phyloP scores from a whole-genome alignment of 2,888 invertebrate species.

The Tetramorium bicarinatum region DNA sequence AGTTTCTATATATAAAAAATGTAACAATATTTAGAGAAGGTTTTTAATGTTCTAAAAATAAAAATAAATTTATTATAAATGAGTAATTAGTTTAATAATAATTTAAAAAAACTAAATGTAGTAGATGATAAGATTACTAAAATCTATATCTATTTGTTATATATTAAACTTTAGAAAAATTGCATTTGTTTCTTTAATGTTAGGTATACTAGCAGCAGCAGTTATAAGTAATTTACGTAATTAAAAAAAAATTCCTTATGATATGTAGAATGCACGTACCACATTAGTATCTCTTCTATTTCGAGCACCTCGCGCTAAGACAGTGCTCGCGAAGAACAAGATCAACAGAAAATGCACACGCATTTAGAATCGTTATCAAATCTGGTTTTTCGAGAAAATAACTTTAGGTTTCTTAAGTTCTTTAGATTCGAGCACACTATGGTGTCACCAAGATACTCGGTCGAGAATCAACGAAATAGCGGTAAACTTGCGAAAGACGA shows the following conservation, averaged over 20 bases:
- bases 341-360: not conserved
- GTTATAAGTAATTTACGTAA: not conserved
- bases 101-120: not conserved
- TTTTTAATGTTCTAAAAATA: not conserved
- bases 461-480: not conserved
- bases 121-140: not conserved
- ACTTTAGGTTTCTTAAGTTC: not conserved
- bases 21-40: not conserved
- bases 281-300: not conserved
- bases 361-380: not conserved
- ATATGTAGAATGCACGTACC: not conserved
- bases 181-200: not conserved
- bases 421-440: not conserved
- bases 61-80: not conserved
- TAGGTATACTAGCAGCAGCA: not conserved
- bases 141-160: not conserved
- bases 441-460: not conserved
- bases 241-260: not conserved
- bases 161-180: not conserved
- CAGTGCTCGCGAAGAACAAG: not conserved
- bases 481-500: not conserved
- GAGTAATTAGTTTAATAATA: not conserved
- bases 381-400: not conserved
- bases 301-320: not conserved
- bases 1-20: not conserved